Evolutionary conservation across 2,888 invertebrate genomes (phyloP).

Genomic region (Silvanus unidentatus): DNA sequence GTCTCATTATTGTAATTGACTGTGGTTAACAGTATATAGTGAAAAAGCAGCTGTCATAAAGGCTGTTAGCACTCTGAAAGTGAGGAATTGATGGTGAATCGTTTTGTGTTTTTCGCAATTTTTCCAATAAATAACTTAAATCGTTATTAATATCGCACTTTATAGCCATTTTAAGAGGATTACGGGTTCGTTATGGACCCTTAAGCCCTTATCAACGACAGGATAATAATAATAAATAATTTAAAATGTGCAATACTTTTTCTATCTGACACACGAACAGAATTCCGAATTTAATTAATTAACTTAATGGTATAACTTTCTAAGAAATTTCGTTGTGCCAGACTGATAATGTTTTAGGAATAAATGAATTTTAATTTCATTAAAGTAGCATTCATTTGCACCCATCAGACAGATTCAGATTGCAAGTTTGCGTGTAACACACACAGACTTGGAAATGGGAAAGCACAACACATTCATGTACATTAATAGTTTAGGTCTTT

Average conservation of each 20-base stretch:
- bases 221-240: too few species aligned
- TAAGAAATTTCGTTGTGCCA: conserved; percentile 38
- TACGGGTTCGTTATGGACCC: too few species aligned
- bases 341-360: conserved; percentile 43
- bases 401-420: conserved; percentile 41
- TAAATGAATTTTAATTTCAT: conserved; percentile 49
- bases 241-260: too few species aligned
- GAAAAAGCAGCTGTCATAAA: conserved; percentile 12
- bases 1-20: conserved; percentile 32
- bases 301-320: conserved; percentile 40
- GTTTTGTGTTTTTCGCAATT: too few species aligned
- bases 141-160: too few species aligned
- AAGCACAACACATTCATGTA: conserved; percentile 1
- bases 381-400: conserved; percentile 42
- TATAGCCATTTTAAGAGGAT: too few species aligned
- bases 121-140: too few species aligned
- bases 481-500: background rate
- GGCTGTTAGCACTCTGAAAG: background rate
- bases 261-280: too few species aligned
- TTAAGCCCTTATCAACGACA: too few species aligned
- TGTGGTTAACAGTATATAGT: conserved; percentile 21
- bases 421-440: conserved; percentile 42
- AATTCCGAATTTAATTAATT: conserved; percentile 33
- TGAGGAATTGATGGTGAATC: background rate
- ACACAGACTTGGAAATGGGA: conserved; percentile 5